Percentiles rank a stretch among this genome's conserved stretches.
phyloP scores from a whole-genome alignment of 2,113 vertebrate genomes.

The Prionailurus viverrinus region DNA sequence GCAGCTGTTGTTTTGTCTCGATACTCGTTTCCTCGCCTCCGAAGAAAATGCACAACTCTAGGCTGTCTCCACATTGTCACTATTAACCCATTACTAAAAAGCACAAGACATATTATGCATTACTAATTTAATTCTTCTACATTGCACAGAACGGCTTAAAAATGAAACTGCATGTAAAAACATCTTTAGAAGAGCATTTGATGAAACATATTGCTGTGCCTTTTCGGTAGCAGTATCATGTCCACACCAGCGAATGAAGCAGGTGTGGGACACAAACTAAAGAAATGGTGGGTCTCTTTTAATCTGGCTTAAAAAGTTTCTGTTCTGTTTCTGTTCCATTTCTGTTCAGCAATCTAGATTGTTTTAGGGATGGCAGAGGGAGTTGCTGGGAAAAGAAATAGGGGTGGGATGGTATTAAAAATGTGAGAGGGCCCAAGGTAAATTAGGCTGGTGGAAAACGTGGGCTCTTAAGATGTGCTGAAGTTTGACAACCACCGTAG shows the following conservation, averaged over 20 bases:
- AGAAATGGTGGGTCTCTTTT: background rate
- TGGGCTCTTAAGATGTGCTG: background rate
- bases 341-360: constrained; percentile 26
- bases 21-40: constrained; percentile 13
- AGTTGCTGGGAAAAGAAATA: background rate
- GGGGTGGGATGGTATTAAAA: background rate
- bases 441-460: background rate
- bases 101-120: background rate
- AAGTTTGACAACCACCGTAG: background rate
- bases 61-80: background rate
- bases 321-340: background rate
- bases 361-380: background rate
- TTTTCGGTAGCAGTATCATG: background rate
- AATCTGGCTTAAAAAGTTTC: background rate
- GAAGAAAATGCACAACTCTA: constrained; percentile 59
- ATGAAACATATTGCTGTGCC: background rate
- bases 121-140: background rate
- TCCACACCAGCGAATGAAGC: background rate
- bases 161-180: constrained; percentile 15
- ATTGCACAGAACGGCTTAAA: background rate
- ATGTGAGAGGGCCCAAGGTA: background rate
- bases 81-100: constrained; percentile 36
- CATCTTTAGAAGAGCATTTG: constrained; percentile 11
- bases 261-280: constrained; percentile 18
- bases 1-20: background rate